phyloP scores from a whole-genome alignment of 2,888 invertebrate genomes.

The Caenorhabditis plicata region DNA sequence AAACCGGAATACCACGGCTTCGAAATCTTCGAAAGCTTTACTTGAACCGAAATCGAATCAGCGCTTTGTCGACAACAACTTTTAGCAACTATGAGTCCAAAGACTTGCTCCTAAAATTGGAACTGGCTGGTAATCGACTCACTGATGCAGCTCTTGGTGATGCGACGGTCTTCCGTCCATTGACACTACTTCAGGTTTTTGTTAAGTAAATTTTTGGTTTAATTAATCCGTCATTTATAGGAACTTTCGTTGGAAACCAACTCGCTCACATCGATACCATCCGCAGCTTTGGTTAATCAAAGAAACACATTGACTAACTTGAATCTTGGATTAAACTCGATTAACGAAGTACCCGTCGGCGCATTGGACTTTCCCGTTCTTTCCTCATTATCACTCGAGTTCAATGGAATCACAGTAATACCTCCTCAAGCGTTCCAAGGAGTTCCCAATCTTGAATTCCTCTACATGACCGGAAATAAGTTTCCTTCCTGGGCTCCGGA shows the following conservation, averaged over 20 bases:
- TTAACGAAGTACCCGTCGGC: slow-evolving; percentile 61
- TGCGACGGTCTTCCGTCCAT: slow-evolving; percentile 57
- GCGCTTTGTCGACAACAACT: slow-evolving; percentile 42
- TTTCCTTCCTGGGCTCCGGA: slow-evolving; percentile 63
- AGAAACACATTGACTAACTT: slow-evolving; percentile 59
- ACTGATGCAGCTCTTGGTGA: slow-evolving; percentile 57
- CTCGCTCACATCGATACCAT: slow-evolving; percentile 58
- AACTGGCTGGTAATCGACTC: slow-evolving; percentile 61
- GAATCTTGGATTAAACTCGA: slow-evolving; percentile 63
- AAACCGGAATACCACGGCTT: slow-evolving; percentile 53
- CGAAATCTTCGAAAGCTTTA: slow-evolving; percentile 63
- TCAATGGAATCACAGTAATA: slow-evolving; percentile 63
- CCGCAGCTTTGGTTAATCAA: slow-evolving; percentile 57
- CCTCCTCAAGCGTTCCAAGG: slow-evolving; percentile 63
- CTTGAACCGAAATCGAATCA: slow-evolving; percentile 61
- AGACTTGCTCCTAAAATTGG: slow-evolving; percentile 60
- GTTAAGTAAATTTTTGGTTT: neutral
- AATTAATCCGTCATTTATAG: slow-evolving; percentile 23
- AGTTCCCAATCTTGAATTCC: slow-evolving; percentile 62
- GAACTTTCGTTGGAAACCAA: slow-evolving; percentile 65
- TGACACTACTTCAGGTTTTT: slow-evolving; percentile 57
- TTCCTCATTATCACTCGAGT: slow-evolving; percentile 65
- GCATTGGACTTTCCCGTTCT: slow-evolving; percentile 64
- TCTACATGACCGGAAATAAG: slow-evolving; percentile 65
- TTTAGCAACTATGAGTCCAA: slow-evolving; percentile 55